phyloP scores from a whole-genome alignment of 2,888 invertebrate species.

The Ametastegia equiseti region DNA sequence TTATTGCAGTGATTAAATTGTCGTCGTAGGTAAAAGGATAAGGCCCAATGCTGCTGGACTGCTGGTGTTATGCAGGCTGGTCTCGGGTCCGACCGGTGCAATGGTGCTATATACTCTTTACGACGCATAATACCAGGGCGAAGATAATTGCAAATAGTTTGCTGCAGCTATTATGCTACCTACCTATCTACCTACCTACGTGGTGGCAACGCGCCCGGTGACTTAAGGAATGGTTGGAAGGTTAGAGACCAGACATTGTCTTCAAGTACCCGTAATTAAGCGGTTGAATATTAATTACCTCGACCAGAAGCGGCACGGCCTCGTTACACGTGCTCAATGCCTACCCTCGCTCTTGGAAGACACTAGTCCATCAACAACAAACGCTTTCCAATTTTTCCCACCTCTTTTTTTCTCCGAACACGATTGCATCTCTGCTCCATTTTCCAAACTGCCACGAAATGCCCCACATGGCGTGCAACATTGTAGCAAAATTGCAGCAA shows the following conservation, averaged over 20 bases:
- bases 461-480: too few relatives aligned
- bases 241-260: conserved; percentile 30
- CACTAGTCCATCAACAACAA: too few relatives aligned
- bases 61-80: neutral
- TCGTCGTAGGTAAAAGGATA: neutral
- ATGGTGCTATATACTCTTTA: conserved; percentile 10
- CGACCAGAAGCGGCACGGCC: neutral
- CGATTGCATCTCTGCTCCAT: too few relatives aligned
- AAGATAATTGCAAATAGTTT: conserved; percentile 41
- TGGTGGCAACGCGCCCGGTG: neutral
- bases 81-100: too few relatives aligned
- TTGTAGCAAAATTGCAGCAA: too few relatives aligned
- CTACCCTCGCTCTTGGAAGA: too few relatives aligned
- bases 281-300: conserved; percentile 43
- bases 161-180: neutral
- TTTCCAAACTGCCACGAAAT: too few relatives aligned
- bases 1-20: conserved; percentile 37
- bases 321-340: conserved; percentile 11
- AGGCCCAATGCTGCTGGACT: neutral
- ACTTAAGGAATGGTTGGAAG: neutral
- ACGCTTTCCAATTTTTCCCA: too few relatives aligned
- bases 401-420: too few relatives aligned
- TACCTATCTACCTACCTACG: conserved; percentile 5
- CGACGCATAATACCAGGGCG: conserved; percentile 36
- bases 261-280: conserved; percentile 25